Percentiles rank a stretch among this genome's conserved stretches.
These are phyloP conservation scores for Lycaena phlaeas DNA, from an alignment of 2,888 invertebrate species.

Conservation along the genomic window DNA sequence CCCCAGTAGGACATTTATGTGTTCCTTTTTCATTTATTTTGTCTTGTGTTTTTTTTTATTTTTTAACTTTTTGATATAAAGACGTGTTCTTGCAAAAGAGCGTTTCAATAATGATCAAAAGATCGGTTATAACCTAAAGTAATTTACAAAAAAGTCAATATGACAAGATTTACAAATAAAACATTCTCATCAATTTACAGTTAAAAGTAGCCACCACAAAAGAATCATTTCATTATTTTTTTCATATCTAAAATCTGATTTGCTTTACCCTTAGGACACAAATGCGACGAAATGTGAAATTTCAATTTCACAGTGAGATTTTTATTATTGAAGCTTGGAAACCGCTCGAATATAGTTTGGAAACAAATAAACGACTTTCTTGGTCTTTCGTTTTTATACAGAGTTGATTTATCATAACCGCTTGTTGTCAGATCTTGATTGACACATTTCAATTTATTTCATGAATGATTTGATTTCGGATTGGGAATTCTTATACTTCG, in stretches of 20 bases:
- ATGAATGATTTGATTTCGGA: constrained; percentile 42
- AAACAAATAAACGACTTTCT: constrained; percentile 67
- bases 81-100: too few species aligned
- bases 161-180: too few species aligned
- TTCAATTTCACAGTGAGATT: constrained; percentile 52
- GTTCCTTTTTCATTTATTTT: too few species aligned
- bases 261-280: constrained; percentile 17
- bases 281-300: constrained; percentile 47
- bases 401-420: constrained; percentile 62
- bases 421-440: constrained; percentile 57
- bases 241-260: constrained; percentile 7
- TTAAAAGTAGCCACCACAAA: too few species aligned
- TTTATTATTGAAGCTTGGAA: constrained; percentile 48
- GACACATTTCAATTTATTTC: constrained; percentile 66
- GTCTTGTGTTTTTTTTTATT: too few species aligned
- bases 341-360: constrained; percentile 57
- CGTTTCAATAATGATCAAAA: too few species aligned
- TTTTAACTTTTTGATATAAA: too few species aligned
- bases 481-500: too few species aligned
- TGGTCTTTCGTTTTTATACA: constrained; percentile 49
- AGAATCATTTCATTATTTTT: constrained; percentile 5
- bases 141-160: too few species aligned
- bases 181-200: too few species aligned
- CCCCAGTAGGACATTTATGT: too few species aligned
- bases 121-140: too few species aligned